A percentile compares a stretch with the other conserved stretches of the same genome.
These are phyloP conservation scores for Epinephelus fuscoguttatus DNA, from an alignment of 2,113 vertebrate species.

Conservation along the genomic window DNA sequence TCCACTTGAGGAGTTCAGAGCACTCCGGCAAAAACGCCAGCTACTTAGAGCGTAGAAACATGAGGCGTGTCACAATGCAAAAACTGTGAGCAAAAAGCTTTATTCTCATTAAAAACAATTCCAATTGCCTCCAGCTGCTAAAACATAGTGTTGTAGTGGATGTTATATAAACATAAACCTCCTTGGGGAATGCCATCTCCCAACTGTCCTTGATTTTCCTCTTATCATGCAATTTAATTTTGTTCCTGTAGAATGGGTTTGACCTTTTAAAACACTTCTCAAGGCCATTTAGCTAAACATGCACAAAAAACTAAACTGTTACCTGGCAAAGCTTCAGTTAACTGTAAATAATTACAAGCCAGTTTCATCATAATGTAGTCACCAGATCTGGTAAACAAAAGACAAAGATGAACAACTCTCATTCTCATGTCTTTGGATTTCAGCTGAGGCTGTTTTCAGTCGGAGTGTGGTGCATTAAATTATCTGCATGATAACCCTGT, in stretches of 20 bases:
- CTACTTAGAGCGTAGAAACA: too few relatives aligned
- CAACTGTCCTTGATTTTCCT: not conserved
- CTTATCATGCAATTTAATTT: not conserved
- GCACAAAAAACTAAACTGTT: not conserved
- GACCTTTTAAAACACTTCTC: constrained; percentile 5
- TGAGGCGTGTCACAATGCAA: too few relatives aligned
- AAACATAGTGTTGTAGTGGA: not conserved
- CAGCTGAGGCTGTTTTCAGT: not conserved
- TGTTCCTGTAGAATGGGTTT: constrained; percentile 9
- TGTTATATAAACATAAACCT: constrained; percentile 18
- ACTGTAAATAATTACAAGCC: constrained; percentile 13
- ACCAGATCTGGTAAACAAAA: constrained; percentile 5
- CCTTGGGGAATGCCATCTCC: constrained; percentile 7
- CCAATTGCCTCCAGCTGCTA: too few relatives aligned
- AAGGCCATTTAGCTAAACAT: not conserved
- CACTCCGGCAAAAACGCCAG: too few relatives aligned
- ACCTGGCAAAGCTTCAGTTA: constrained; percentile 8
- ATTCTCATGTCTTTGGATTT: not conserved
- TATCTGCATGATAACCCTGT: constrained; percentile 8
- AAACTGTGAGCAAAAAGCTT: too few relatives aligned
- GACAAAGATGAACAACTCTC: not conserved
- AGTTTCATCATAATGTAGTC: not conserved
- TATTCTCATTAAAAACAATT: too few relatives aligned
- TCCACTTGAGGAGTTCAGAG: too few relatives aligned
- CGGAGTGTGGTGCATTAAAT: constrained; percentile 4